Evolutionary conservation across 1,140 invertebrate species (phyloP).

Genomic region (Hycleus cichorii): DNA sequence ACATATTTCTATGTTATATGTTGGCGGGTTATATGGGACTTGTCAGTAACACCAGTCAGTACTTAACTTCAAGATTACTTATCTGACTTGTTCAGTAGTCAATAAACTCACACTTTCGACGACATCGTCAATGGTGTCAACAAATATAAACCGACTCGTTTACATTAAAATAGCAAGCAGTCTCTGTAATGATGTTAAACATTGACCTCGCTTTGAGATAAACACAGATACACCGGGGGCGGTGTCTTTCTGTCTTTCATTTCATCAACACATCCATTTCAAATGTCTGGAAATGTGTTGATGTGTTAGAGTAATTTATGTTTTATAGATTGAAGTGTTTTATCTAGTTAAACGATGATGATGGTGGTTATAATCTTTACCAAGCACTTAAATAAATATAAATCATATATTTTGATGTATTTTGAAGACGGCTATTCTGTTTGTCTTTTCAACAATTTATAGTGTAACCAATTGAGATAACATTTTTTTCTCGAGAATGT

Average conservation of each 20-base stretch:
- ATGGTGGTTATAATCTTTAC: constrained; percentile 5
- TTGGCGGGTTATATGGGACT: constrained; percentile 5
- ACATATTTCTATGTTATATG: too few species aligned
- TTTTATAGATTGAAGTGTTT: constrained; percentile 12
- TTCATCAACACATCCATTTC: too few species aligned
- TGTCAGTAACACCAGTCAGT: constrained; percentile 25
- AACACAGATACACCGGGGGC: constrained; percentile 13
- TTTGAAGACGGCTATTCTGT: not conserved
- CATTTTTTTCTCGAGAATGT: not conserved
- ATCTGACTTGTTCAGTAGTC: constrained; percentile 21
- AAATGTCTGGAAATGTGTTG: constrained; percentile 2
- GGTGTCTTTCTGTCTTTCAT: not conserved
- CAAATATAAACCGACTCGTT: constrained; percentile 30
- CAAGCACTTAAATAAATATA: constrained; percentile 12
- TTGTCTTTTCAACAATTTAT: constrained; percentile 4
- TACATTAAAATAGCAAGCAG: constrained; percentile 21
- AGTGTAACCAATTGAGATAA: constrained; percentile 10
- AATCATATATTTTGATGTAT: constrained; percentile 2
- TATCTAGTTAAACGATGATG: not conserved
- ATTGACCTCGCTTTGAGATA: constrained; percentile 18
- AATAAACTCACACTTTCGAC: constrained; percentile 23
- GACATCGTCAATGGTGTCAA: constrained; percentile 20
- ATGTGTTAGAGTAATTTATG: constrained; percentile 17
- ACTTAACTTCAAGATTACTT: constrained; percentile 25
- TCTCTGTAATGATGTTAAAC: constrained; percentile 7